Evolutionary conservation across 1,140 invertebrate genomes (phyloP).

Genomic region (Lucilia cuprina): DNA sequence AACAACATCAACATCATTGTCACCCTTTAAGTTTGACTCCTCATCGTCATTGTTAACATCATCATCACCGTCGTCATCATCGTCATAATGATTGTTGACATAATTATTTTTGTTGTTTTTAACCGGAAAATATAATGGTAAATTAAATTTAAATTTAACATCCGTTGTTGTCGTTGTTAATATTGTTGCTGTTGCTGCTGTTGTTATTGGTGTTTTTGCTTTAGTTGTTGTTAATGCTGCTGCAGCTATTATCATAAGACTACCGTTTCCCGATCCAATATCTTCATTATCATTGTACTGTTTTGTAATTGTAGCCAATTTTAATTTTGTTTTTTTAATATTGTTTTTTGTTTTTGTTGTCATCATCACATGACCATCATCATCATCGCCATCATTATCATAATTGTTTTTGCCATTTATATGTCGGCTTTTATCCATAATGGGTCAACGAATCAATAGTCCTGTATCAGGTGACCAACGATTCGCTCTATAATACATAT

Average conservation of each 20-base stretch:
- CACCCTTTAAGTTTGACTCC: not conserved
- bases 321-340: conserved; percentile 37
- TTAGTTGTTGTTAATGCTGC: conserved; percentile 35
- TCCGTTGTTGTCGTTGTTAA: not conserved
- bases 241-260: conserved; percentile 31
- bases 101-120: conserved; percentile 20
- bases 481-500: conserved; percentile 70
- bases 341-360: conserved; percentile 11
- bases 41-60: conserved; percentile 40
- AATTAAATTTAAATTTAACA: conserved; percentile 29
- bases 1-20: conserved; percentile 45
- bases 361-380: not conserved
- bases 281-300: not conserved
- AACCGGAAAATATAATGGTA: conserved; percentile 31
- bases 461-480: conserved; percentile 60
- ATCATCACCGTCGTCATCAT: conserved; percentile 14
- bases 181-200: conserved; percentile 26
- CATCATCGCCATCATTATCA: not conserved
- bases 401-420: conserved; percentile 16
- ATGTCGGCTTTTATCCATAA: not conserved
- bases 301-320: conserved; percentile 37
- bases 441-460: conserved; percentile 59
- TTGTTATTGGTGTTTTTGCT: conserved; percentile 35
- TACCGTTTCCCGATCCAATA: conserved; percentile 22
- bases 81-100: not conserved